Evolutionary conservation across 2,888 invertebrate species (phyloP).

Genomic region (Tetragnatha montana): DNA sequence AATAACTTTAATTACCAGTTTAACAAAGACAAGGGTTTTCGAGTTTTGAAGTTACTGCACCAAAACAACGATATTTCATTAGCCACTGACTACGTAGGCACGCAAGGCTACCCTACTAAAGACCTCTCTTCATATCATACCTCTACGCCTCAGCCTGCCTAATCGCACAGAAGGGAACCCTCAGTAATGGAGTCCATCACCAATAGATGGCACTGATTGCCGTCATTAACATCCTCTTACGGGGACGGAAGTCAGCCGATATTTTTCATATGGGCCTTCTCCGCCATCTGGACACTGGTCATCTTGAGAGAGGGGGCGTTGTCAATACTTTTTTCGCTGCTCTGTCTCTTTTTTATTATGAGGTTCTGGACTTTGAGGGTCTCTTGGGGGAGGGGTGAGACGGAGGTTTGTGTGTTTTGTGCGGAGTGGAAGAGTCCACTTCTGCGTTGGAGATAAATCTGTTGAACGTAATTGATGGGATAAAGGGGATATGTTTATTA

Average conservation of each 20-base stretch:
- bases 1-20: too few species aligned
- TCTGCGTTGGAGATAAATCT: too few species aligned
- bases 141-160: neutral
- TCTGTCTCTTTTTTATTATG: conserved; percentile 11
- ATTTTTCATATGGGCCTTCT: conserved; percentile 21
- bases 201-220: conserved; percentile 35
- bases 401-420: neutral
- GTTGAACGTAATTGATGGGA: too few species aligned
- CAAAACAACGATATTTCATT: too few species aligned
- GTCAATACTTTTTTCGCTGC: neutral
- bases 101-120: too few species aligned
- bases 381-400: neutral
- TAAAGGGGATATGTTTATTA: too few species aligned
- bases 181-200: conserved; percentile 5
- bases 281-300: neutral
- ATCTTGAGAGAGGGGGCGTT: neutral
- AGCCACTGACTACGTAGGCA: too few species aligned
- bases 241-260: neutral
- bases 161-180: neutral
- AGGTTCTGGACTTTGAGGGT: neutral
- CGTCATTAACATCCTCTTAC: conserved; percentile 21
- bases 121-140: too few species aligned
- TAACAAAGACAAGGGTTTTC: too few species aligned
- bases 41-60: too few species aligned
- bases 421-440: too few species aligned